Evolutionary conservation across 2,113 vertebrate genomes (phyloP), one percentile per base, ranked within the genome.

Genomic region (Neotragus moschatus): DNA sequence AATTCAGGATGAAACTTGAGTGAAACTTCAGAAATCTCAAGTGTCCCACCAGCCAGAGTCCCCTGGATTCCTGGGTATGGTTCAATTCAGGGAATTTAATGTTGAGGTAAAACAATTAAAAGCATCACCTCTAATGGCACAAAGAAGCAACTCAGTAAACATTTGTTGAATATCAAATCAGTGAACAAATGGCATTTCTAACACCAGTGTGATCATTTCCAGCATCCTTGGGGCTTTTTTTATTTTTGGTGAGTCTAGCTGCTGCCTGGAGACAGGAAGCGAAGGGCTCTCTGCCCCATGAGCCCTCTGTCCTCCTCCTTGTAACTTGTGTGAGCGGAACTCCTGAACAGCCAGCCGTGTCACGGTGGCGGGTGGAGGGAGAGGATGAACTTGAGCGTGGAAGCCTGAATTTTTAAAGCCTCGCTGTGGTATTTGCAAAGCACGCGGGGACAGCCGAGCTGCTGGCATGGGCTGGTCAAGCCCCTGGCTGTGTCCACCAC

Each of bases 301-400:
- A 55, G 56, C 10, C 56, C 90, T 97, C 95, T 77, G 92, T 90
- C 88, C 80, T 93, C 82, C 30, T 25, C 43, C 90, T 39, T 28
- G 28, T 75, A 95, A 96, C 88, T 81, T 90, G 30, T 51, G 85
- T 43, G 92, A 84, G 70, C 84, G 63, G 88, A 95, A 73, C 95
- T 95, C 66, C 92, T 90, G 43, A 95, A 88, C 92, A 85, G n/a
- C 80, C 15, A 85, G 8, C 66, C 5, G 0, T 56, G 88, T 82
- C 63, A 6, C 0, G 0, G 6, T 16, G 30, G 77, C 39, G 0
- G 75, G 51, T 53, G 53, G 84, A 19, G 17, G 30, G 73, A 79
- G 28, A 10, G 0, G 28, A 19, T 8, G 66, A 66, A 63, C 47
- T 73, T 17, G 73, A 88, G 53, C 55, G 81, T 13, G 5, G n/a